Conservation (phyloP, 1,140 invertebrate species). For the Sarcophaga peregrina region DNA sequence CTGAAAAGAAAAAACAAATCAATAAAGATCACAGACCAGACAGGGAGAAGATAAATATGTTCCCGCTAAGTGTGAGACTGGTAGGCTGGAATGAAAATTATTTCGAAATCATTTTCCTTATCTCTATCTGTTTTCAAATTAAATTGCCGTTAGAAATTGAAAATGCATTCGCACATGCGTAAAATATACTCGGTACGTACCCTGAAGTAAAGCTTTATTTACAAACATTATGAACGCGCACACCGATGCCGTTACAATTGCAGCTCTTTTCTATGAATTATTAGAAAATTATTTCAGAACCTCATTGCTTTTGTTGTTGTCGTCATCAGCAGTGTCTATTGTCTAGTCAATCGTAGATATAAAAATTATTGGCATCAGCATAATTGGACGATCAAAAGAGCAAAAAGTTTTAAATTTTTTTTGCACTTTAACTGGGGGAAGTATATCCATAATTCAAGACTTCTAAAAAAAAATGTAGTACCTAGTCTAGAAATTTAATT, state of each 20-base stretch:
- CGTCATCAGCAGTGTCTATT: not conserved
- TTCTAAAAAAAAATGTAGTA: no score
- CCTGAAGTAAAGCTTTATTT: no score
- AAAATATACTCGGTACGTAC: not conserved
- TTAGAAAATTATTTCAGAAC: no score
- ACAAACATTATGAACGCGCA: no score
- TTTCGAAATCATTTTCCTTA: not conserved
- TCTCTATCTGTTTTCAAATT: not conserved
- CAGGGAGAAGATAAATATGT: not conserved
- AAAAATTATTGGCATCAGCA: not conserved
- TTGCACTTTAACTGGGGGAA: no score
- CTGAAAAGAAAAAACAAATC: not conserved
- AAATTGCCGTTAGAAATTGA: slow-evolving; percentile 9
- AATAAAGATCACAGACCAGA: not conserved
- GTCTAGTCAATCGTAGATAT: not conserved
- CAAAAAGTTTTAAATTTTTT: not conserved
- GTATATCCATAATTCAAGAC: no score
- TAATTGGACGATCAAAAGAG: slow-evolving; percentile 14
- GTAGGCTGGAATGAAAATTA: not conserved
- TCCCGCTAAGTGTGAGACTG: slow-evolving; percentile 6
- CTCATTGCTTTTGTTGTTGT: not conserved
- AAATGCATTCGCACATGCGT: slow-evolving; percentile 14
- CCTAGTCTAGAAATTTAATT: no score
- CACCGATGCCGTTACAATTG: no score
- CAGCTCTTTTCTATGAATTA: no score